phyloP scores from a whole-genome alignment of 2,113 vertebrate genomes.

The Hucho hucho region DNA sequence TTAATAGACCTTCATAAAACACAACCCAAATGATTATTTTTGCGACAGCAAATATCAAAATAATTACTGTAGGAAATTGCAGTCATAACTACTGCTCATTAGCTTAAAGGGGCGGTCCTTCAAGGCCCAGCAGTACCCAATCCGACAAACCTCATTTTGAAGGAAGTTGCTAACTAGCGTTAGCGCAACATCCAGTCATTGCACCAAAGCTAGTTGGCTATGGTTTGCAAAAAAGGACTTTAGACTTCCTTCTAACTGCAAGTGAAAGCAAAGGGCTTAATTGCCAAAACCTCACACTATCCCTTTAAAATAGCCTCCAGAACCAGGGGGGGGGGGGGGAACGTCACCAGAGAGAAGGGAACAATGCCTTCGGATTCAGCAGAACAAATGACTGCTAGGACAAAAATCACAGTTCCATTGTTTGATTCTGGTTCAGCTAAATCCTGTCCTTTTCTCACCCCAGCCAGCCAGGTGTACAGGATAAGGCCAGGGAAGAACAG shows the following conservation, averaged over 20 bases:
- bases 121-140: no score
- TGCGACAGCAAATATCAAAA: no score
- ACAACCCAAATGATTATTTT: no score
- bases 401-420: slow-evolving; percentile 8
- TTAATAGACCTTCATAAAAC: no score
- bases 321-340: background rate
- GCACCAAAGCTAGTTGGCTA: no score
- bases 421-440: background rate
- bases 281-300: background rate
- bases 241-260: background rate
- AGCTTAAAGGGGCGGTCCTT: no score
- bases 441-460: background rate
- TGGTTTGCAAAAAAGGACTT: no score
- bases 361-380: background rate
- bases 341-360: background rate
- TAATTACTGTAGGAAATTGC: no score
- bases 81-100: no score
- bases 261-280: background rate
- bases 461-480: background rate
- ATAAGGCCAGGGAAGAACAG: background rate
- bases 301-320: background rate
- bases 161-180: no score
- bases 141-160: no score
- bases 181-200: no score
- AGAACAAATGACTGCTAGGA: background rate